Evolutionary conservation across 1,140 invertebrate species (phyloP), one percentile per base, ranked within the genome.

Genomic region (Ephestia elutella): DNA sequence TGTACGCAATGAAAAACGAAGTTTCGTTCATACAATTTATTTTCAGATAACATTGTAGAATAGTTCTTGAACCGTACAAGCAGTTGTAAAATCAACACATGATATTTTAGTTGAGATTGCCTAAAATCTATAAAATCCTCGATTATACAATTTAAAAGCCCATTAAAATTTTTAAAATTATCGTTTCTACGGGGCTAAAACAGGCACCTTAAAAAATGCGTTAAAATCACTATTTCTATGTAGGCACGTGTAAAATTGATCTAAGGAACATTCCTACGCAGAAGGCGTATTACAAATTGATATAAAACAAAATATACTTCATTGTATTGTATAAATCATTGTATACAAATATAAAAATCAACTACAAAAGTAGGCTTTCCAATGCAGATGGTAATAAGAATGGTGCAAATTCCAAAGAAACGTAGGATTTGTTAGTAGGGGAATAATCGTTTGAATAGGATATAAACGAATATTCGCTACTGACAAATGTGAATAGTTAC

Each of bases 211-310:
- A 60, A 70, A 68, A 55, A 66, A 11, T 32, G 59, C 13, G 28
- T 62, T 67, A 67, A 63, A 63, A 63, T 56, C 56, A 49, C 58
- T 58, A 67, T 48, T 25, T 58, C 54, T 62, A 62, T n/a, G 38
- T 49, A 62, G 60, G 60, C 61, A 67, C 61, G 18, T 60, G 53
- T 60, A 56, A n/a, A n/a, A 58, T 53, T 59, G 49, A n/a, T 54
- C 64, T 66, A 62, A 50, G 56, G 51, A 73, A 78, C 73, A 77
- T 60, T 25, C 38, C 62, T 73, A 72, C 73, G 70, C 73, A 15
- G 49, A 56, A 56, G 58, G 70, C 73, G 68, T 70, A 75, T 65
- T 21, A 13, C 11, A 5, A 10, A 1, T 5, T 5, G 3, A 11
- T 32, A 11, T 32, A 57, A n/a, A 44, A 15, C 13, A 44, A 15